phyloP scores from a whole-genome alignment of 2,888 invertebrate species.

The Epinotia nisella region DNA sequence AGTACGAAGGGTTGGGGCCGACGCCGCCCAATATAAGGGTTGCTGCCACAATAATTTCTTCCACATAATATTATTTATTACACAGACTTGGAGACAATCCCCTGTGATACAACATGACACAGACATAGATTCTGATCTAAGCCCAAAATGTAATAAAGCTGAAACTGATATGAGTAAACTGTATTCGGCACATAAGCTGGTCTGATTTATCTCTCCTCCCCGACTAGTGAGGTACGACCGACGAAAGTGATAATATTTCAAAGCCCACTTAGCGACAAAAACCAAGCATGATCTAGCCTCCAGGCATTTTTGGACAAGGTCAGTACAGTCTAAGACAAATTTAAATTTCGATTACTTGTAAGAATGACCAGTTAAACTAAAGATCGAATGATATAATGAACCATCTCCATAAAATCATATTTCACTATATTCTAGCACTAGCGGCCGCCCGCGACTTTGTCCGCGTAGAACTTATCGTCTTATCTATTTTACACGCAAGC shows the following conservation, averaged over 20 bases:
- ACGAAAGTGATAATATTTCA: slow-evolving; percentile 37
- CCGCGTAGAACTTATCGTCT: too few relatives aligned
- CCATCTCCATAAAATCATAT: too few relatives aligned
- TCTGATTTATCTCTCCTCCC: slow-evolving; percentile 41
- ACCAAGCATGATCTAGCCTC: background rate
- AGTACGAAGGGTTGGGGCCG: slow-evolving; percentile 54
- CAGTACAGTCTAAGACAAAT: background rate
- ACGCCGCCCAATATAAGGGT: slow-evolving; percentile 56
- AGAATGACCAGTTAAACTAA: background rate
- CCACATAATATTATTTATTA: slow-evolving; percentile 69
- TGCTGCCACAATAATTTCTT: slow-evolving; percentile 65
- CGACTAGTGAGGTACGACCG: slow-evolving; percentile 23
- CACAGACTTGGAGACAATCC: slow-evolving; percentile 64
- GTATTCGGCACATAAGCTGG: slow-evolving; percentile 40
- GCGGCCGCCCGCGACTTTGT: too few relatives aligned
- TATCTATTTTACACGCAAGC: too few relatives aligned
- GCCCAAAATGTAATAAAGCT: slow-evolving; percentile 49
- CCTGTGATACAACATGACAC: slow-evolving; percentile 60
- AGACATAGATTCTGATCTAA: slow-evolving; percentile 56
- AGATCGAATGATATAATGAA: background rate
- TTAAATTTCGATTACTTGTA: background rate
- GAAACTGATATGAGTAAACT: slow-evolving; percentile 46
- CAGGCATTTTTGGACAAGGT: background rate
- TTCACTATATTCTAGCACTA: background rate
- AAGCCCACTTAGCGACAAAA: background rate